Base-by-base conservation (phyloP, 2,888 invertebrate genomes). In the Stenoptilia bipunctidactyla region DNA sequence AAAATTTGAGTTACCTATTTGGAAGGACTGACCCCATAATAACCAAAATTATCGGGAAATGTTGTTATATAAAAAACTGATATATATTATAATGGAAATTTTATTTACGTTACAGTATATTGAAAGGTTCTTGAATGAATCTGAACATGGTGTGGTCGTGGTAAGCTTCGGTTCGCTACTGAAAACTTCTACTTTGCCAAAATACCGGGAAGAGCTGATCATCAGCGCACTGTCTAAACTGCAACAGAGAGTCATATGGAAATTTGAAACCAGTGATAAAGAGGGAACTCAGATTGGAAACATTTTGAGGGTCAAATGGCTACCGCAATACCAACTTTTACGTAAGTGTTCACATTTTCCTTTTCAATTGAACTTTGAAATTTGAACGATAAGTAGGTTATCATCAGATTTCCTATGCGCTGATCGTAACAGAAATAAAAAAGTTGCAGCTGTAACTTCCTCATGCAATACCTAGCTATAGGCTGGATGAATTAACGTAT, bases 151-250 rank as follows among this genome's bases (percentile, higher is more conserved):
- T 1, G 90, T 92, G 10, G 82, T 94, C 36, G 87, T 89, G 47
- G 90, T 94, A 56, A 92, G 90, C 56, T 87, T 93, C 70, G 94
- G 94, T 0, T 93, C 93, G 0, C 87, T 92, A 73, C 85, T 93
- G 51, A 90, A 88, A 56, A 86, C 88, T 0, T 85, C 90, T 0
- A 87, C 89, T 0, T 86, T 93, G 49, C 87, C 90, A 0, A 70
- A 80, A 42, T 80, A 88, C 13, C 90, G 88, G 49, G 74, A 89
- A 39, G 63, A 83, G 2, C 84, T 83, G 10, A 87, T 94, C 38
- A 47, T 91, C 4, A 84, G 82, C 4, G 89, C 87, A 1, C 86
- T 94, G 30, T 72, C 85, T 0, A 83, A 85, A 42, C 64, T 93
- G 37, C 87, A 90, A 15, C 87, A 91, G 53, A 85, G 89, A 38